Percentiles rank a stretch among this genome's conserved stretches.
These are phyloP conservation scores for Cinclus mexicanus DNA, from an alignment of 2,113 vertebrate genomes.

Conservation along the genomic window DNA sequence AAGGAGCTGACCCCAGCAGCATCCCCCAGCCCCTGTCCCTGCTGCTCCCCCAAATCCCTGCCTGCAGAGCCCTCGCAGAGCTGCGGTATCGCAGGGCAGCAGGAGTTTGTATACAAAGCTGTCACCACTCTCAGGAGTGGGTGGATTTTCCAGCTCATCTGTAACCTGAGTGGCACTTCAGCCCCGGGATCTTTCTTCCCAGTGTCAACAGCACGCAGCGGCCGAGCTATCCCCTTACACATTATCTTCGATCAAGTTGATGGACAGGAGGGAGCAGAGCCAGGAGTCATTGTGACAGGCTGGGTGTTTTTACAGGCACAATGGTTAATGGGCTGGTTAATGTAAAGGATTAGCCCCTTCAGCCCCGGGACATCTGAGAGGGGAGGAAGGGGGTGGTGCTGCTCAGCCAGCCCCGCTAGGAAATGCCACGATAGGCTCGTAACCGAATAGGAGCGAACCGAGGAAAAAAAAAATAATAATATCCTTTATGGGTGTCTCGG, in stretches of 20 bases:
- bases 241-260: slow-evolving; percentile 61
- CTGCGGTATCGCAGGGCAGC: neutral
- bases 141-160: slow-evolving; percentile 70
- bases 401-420: neutral
- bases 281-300: slow-evolving; percentile 48
- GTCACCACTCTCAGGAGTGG: slow-evolving; percentile 62
- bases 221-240: slow-evolving; percentile 51
- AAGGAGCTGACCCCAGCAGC: neutral
- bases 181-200: slow-evolving; percentile 62
- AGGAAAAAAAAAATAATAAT: neutral
- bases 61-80: slow-evolving; percentile 4
- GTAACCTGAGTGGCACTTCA: slow-evolving; percentile 69
- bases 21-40: neutral
- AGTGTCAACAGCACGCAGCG: slow-evolving; percentile 63
- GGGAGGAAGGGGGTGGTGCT: neutral
- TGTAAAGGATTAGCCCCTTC: slow-evolving; percentile 68
- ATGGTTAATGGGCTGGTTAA: slow-evolving; percentile 68
- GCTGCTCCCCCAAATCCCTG: neutral
- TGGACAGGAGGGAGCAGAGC: slow-evolving; percentile 56
- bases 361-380: slow-evolving; percentile 23
- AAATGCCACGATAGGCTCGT: neutral
- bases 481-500: neutral
- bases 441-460: neutral
- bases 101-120: slow-evolving; percentile 63
- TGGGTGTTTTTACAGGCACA: slow-evolving; percentile 64